Percentiles rank a stretch among this genome's conserved stretches.
Evolutionary conservation across 2,113 vertebrate species (phyloP).

Genomic region (Anoura caudifer): DNA sequence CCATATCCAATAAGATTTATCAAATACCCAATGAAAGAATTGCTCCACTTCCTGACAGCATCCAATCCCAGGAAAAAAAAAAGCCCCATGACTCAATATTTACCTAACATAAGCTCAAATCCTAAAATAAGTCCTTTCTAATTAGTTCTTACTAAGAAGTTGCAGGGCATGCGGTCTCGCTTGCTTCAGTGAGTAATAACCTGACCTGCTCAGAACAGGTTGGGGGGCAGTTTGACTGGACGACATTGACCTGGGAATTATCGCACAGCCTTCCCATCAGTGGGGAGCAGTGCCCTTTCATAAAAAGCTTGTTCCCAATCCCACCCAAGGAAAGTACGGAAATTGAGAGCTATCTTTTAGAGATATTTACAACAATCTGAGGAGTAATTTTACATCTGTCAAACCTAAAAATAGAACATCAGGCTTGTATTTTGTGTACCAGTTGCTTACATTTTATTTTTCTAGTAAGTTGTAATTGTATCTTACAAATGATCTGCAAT

Average conservation of each 20-base stretch:
- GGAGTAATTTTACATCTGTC: background rate
- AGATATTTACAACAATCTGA: background rate
- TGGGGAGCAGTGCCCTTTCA: background rate
- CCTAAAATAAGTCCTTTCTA: background rate
- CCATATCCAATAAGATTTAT: background rate
- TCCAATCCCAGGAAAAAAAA: background rate
- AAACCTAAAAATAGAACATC: background rate
- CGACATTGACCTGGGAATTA: rapidly evolving
- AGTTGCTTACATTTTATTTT: background rate
- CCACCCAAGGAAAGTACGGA: background rate
- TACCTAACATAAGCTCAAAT: background rate
- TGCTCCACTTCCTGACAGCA: background rate
- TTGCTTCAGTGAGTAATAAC: background rate
- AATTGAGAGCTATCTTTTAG: background rate
- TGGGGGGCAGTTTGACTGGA: background rate
- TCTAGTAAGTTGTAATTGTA: background rate
- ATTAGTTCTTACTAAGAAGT: background rate
- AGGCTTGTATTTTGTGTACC: background rate
- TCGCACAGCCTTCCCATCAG: background rate
- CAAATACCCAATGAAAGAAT: background rate
- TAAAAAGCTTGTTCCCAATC: background rate
- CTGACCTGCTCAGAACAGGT: background rate
- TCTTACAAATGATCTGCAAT: background rate
- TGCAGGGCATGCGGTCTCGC: background rate
- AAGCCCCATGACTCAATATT: background rate